Percentiles rank a stretch among this genome's conserved stretches.
These are phyloP conservation scores for Allophyes oxyacanthae DNA, from an alignment of 2,888 invertebrate genomes.

Conservation along the genomic window DNA sequence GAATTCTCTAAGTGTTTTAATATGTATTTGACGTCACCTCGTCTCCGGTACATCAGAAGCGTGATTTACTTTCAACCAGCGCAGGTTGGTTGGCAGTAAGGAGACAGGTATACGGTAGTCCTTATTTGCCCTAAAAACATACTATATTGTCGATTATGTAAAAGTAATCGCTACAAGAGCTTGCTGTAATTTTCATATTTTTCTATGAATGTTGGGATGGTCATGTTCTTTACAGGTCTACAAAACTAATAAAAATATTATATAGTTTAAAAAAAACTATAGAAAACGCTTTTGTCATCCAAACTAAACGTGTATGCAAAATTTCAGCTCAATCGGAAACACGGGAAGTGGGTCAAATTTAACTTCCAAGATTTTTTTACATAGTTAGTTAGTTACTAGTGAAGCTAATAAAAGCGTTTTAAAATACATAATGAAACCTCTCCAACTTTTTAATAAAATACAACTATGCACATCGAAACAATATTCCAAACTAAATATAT, in stretches of 20 bases:
- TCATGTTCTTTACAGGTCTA: not conserved
- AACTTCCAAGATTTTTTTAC: too few relatives aligned
- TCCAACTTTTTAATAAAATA: not conserved
- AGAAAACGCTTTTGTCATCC: too few relatives aligned
- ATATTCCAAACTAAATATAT: not conserved
- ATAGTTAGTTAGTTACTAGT: too few relatives aligned
- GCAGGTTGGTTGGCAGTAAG: conserved; percentile 81
- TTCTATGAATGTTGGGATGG: conserved; percentile 3
- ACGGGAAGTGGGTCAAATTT: too few relatives aligned
- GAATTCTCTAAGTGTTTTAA: conserved; percentile 68
- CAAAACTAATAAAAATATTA: too few relatives aligned
- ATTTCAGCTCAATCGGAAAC: too few relatives aligned
- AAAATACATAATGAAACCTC: not conserved
- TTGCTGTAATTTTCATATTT: conserved; percentile 9
- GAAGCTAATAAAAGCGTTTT: too few relatives aligned
- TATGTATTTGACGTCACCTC: conserved; percentile 75
- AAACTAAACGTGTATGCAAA: too few relatives aligned
- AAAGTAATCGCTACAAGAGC: conserved; percentile 6
- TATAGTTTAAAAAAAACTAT: too few relatives aligned
- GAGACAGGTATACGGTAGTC: conserved; percentile 83
- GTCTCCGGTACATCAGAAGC: conserved; percentile 63
- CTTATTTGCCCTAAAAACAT: conserved; percentile 83
- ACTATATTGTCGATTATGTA: conserved; percentile 63
- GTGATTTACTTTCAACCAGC: conserved; percentile 77
- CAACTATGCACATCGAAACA: conserved; percentile 1